Evolutionary conservation across 2,113 vertebrate genomes (phyloP).

Genomic region (Nymphicus hollandicus): DNA sequence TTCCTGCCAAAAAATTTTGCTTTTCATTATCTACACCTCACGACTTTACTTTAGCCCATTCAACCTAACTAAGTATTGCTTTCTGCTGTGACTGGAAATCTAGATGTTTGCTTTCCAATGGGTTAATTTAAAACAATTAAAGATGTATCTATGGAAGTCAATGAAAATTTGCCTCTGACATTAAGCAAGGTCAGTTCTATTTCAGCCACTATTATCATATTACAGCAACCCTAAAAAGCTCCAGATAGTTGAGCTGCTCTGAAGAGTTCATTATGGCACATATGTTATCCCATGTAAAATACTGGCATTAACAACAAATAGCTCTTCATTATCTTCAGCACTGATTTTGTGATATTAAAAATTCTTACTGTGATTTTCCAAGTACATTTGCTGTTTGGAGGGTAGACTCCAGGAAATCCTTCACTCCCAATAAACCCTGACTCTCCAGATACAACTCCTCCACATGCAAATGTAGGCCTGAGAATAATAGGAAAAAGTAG

Average conservation of each 20-base stretch:
- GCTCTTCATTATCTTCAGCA: conserved; percentile 6
- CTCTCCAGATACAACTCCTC: conserved; percentile 89
- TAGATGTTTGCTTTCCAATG: neutral
- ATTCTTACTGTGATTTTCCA: conserved; percentile 97
- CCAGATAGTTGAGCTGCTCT: neutral
- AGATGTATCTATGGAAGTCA: neutral
- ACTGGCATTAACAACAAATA: neutral
- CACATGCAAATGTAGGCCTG: conserved; percentile 90
- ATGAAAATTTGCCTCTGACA: neutral
- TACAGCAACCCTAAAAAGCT: neutral
- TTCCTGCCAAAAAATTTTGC: neutral
- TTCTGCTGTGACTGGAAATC: neutral
- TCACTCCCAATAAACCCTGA: conserved; percentile 95
- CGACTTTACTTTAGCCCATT: neutral
- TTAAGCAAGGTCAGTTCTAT: neutral
- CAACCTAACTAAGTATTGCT: neutral
- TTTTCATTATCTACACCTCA: neutral
- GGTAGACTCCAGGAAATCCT: conserved; percentile 97
- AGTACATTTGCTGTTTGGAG: conserved; percentile 96
- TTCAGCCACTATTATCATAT: neutral
- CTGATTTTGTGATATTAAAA: conserved; percentile 37
- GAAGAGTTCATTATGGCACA: neutral
- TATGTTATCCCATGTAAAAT: neutral
- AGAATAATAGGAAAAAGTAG: conserved; percentile 1
- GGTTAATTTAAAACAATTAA: neutral